Percentiles rank a stretch among this genome's conserved stretches.
Conservation (phyloP, 1,140 invertebrate genomes). For the Paralvinella palmiformis region DNA sequence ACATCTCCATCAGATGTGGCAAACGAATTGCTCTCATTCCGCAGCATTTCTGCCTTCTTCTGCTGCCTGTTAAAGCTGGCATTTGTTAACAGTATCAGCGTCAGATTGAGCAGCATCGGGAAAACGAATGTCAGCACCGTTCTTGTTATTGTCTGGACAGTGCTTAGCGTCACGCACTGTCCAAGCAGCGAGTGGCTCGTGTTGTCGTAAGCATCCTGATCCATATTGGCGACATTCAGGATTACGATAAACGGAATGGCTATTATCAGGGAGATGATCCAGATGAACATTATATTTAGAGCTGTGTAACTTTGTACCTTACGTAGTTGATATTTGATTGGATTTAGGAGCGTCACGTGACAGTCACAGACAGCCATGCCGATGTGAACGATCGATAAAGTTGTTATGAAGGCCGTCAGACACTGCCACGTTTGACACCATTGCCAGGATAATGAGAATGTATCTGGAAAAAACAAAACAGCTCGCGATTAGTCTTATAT, state of each 20-base stretch:
- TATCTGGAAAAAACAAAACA: neutral
- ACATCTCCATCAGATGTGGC: neutral
- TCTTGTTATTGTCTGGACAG: too few species aligned
- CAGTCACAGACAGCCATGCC: neutral
- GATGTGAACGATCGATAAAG: neutral
- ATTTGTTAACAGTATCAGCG: too few species aligned
- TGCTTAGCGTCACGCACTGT: too few species aligned
- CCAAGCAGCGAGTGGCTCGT: neutral
- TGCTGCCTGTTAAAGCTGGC: neutral
- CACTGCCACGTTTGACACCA: neutral
- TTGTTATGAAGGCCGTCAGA: neutral
- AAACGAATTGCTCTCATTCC: neutral
- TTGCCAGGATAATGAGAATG: neutral
- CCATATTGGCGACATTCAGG: neutral
- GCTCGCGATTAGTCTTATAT: neutral
- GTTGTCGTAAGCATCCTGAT: neutral
- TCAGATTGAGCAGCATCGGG: neutral
- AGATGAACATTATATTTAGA: neutral
- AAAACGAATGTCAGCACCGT: neutral
- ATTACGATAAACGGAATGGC: neutral
- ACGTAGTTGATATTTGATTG: neutral
- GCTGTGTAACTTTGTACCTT: neutral
- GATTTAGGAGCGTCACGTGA: neutral
- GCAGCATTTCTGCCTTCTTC: neutral
- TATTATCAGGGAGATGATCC: neutral